These are phyloP conservation scores for Hemithea aestivaria DNA, from an alignment of 2,888 invertebrate species.

Conservation along the genomic window DNA sequence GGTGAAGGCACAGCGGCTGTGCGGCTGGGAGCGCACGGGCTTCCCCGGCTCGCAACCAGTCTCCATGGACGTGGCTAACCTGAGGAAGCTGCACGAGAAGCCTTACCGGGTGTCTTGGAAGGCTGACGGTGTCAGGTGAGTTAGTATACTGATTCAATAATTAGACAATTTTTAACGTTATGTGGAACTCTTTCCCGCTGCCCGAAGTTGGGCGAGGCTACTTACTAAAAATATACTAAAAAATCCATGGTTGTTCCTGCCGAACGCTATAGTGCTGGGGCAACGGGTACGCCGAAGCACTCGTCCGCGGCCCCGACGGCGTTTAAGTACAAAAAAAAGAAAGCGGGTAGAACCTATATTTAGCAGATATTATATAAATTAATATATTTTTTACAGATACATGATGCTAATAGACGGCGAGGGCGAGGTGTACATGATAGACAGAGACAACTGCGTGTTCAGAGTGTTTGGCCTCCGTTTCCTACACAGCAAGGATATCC, in stretches of 20 bases:
- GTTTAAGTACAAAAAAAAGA: too few species aligned
- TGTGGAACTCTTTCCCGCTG: too few species aligned
- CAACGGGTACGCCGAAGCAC: too few species aligned
- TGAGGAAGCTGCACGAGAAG: slow-evolving; percentile 85
- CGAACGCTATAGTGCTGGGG: too few species aligned
- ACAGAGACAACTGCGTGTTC: slow-evolving; percentile 96
- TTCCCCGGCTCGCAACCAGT: slow-evolving; percentile 99
- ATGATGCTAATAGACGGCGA: slow-evolving; percentile 96
- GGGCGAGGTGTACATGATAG: slow-evolving; percentile 94
- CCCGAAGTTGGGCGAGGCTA: too few species aligned
- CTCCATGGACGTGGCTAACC: slow-evolving; percentile 93
- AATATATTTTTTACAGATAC: slow-evolving; percentile 80
- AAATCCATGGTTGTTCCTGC: too few species aligned
- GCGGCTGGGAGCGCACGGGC: slow-evolving; percentile 87
- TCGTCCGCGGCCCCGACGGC: too few species aligned
- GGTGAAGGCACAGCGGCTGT: slow-evolving; percentile 85
- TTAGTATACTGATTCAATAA: too few species aligned
- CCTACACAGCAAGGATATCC: slow-evolving; percentile 85
- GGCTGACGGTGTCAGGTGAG: slow-evolving; percentile 95
- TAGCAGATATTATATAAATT: too few species aligned
- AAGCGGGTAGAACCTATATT: too few species aligned
- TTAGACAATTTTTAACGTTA: too few species aligned
- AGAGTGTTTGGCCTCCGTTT: slow-evolving; percentile 90
- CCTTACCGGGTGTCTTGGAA: slow-evolving; percentile 99
- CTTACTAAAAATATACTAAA: too few species aligned